Base-by-base conservation (phyloP, 2,888 invertebrate species). In the Heterodera filipjevi region DNA sequence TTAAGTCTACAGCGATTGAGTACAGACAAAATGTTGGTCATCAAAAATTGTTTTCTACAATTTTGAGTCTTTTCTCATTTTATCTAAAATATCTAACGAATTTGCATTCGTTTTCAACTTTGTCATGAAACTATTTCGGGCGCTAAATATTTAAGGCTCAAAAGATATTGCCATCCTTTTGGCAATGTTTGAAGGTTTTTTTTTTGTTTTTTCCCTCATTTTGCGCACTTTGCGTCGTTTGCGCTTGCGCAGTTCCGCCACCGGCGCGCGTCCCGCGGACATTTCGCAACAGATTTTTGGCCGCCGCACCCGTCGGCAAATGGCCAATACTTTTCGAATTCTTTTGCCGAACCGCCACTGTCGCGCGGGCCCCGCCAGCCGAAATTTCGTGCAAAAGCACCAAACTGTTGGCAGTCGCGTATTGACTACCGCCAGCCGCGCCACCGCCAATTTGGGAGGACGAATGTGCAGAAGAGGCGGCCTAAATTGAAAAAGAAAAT, bases 281-380 rank as follows among this genome's bases (percentile, higher is more conserved):
- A 27, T 73, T 73, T 32, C 64, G 73, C 35, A 35, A 49, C 35
- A n/a, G n/a, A 73, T 33, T 27, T 64, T 59, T 64, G 19, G 32
- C 32, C 35, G 46, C 35, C 35, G 46, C 35, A 39, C 49, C 49
- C 44, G 73, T 73, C n/a, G 73, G 73, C 32, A 75, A 59, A 75
- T 53, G 46, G 39, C 75, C 64, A n/a, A 75, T 75, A 32, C 59
- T 59, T 64, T 75, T 66, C 22, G 75, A 75, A n/a, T 64, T 75
- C 49, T 35, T 59, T 22, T 46, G 33, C 12, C 75, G 30, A 32
- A 53, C 30, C 44, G 66, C 66, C n/a, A 12, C n/a, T 2, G 27
- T 27, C 8, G 27, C n/a, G 59, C 27, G 27, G 5, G n/a, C 27
- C 27, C 22, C 59, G 27, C 10, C 59, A 10, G 8, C 39, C 39